A percentile compares a stretch with the other conserved stretches of the same genome.
Evolutionary conservation across 2,113 vertebrate species (phyloP).

Genomic region (Zosterops hypoxanthus): DNA sequence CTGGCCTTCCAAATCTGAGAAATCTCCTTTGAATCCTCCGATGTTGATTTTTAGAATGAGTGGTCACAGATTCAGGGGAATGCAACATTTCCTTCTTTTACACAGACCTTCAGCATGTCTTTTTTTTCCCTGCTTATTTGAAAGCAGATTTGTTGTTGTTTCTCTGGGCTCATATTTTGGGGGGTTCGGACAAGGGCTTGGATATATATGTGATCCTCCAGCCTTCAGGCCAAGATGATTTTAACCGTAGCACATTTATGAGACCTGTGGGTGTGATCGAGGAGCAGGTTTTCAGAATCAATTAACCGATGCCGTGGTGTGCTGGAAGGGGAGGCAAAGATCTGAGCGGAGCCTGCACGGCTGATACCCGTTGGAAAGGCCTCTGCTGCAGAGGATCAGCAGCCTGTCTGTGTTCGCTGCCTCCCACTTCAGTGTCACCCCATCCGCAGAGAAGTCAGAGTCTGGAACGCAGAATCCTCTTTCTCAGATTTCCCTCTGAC

Average conservation of each 20-base stretch:
- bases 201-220: not conserved
- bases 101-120: not conserved
- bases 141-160: not conserved
- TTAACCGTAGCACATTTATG: not conserved
- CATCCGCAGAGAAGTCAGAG: slow-evolving; percentile 21
- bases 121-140: not conserved
- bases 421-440: slow-evolving; percentile 37
- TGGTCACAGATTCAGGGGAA: not conserved
- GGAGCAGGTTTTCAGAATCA: slow-evolving; percentile 54
- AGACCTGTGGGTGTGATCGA: slow-evolving; percentile 35
- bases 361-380: not conserved
- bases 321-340: not conserved
- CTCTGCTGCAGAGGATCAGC: slow-evolving; percentile 33
- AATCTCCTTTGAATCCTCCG: not conserved
- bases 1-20: not conserved
- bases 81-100: not conserved
- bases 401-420: not conserved
- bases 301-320: not conserved
- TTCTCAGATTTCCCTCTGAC: slow-evolving; percentile 47
- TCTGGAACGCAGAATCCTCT: slow-evolving; percentile 10
- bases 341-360: not conserved
- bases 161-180: not conserved
- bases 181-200: not conserved
- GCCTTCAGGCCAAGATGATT: not conserved
- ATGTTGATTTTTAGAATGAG: not conserved